Evolutionary conservation across 2,113 vertebrate species (phyloP).

Genomic region (Xiphorhynchus elegans): DNA sequence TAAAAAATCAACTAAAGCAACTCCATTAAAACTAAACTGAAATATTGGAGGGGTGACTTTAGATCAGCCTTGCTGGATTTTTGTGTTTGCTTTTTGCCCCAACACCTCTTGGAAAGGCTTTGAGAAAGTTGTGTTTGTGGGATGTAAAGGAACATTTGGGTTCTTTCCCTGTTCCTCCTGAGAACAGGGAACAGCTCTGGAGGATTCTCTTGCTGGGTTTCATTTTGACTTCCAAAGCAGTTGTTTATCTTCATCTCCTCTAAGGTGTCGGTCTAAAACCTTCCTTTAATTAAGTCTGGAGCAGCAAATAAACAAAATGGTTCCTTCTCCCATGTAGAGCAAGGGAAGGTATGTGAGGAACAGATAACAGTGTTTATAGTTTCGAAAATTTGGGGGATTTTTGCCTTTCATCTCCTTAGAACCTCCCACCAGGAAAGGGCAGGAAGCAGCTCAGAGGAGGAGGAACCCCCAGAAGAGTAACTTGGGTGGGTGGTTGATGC

Average conservation of each 20-base stretch:
- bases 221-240: neutral
- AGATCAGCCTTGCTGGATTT: neutral
- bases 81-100: neutral
- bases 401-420: neutral
- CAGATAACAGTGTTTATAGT: constrained; percentile 18
- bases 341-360: neutral
- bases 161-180: neutral
- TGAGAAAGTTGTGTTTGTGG: neutral
- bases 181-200: neutral
- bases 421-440: neutral
- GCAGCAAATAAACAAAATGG: neutral
- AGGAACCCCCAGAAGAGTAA: neutral
- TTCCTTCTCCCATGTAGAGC: neutral
- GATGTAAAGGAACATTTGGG: neutral
- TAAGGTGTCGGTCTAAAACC: neutral
- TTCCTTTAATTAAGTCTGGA: constrained; percentile 18
- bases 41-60: neutral
- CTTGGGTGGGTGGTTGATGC: constrained; percentile 9
- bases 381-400: neutral
- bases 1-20: neutral
- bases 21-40: neutral
- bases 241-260: constrained; percentile 3
- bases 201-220: neutral
- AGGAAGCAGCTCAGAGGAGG: neutral
- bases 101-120: neutral